Evolutionary conservation across 2,113 vertebrate genomes (phyloP).

Genomic region (Rhea americana): DNA sequence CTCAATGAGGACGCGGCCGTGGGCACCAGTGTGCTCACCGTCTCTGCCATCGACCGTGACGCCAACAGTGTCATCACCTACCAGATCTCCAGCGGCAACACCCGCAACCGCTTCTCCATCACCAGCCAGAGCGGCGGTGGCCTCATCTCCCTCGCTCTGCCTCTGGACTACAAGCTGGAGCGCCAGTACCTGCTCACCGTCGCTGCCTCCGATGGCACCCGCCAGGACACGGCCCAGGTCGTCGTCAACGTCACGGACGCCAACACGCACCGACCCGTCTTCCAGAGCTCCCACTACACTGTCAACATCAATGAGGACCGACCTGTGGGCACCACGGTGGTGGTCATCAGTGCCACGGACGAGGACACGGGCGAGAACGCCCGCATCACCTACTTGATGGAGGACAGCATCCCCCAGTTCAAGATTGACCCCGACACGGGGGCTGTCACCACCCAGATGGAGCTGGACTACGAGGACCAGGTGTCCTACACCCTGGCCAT

Average conservation of each 20-base stretch:
- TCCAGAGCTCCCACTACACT: conserved; percentile 96
- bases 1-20: conserved; percentile 93
- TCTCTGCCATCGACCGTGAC: conserved; percentile 91
- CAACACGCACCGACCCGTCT: conserved; percentile 95
- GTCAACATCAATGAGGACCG: conserved; percentile 92
- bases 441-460: conserved; percentile 91
- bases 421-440: conserved; percentile 86
- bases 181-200: conserved; percentile 90
- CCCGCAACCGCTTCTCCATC: conserved; percentile 95
- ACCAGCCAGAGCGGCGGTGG: conserved; percentile 94
- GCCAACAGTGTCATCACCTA: conserved; percentile 94
- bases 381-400: conserved; percentile 94
- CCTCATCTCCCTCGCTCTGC: conserved; percentile 89
- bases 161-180: conserved; percentile 95
- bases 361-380: conserved; percentile 95
- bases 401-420: conserved; percentile 98
- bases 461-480: conserved; percentile 96
- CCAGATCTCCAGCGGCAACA: conserved; percentile 95
- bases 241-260: conserved; percentile 93
- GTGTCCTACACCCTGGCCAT: conserved; percentile 95
- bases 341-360: conserved; percentile 93
- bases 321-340: conserved; percentile 87
- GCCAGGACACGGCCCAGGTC: conserved; percentile 87
- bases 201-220: conserved; percentile 89
- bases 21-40: conserved; percentile 92